A percentile compares a stretch with the other conserved stretches of the same genome.
phyloP scores from a whole-genome alignment of 1,140 invertebrate genomes.

The Andrena cerasifolii region DNA sequence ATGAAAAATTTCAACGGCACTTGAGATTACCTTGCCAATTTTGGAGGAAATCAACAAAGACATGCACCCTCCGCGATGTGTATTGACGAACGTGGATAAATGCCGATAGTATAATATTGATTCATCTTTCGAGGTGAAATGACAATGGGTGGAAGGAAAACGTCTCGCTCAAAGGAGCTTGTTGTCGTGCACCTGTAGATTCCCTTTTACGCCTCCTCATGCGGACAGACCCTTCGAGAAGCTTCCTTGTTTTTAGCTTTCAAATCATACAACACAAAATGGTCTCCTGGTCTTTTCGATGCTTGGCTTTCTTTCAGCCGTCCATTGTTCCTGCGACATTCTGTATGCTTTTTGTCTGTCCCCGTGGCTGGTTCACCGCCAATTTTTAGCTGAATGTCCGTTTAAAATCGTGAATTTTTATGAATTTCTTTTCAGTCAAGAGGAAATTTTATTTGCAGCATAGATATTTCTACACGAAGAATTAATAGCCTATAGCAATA shows the following conservation, averaged over 20 bases:
- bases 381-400: not conserved
- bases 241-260: conserved; percentile 22
- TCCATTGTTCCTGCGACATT: not conserved
- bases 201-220: conserved; percentile 9
- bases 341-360: conserved; percentile 9
- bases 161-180: conserved; percentile 28
- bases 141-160: not conserved
- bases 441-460: not conserved
- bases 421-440: not conserved
- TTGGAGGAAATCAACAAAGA: not conserved
- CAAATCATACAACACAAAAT: conserved; percentile 10
- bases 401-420: not conserved
- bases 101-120: not conserved
- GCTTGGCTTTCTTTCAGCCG: not conserved
- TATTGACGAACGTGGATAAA: conserved; percentile 4
- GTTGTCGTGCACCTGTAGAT: conserved; percentile 42
- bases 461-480: not conserved
- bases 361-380: not conserved
- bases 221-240: conserved; percentile 1
- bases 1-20: conserved; percentile 46
- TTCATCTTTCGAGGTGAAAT: conserved; percentile 2
- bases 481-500: conserved; percentile 23
- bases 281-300: not conserved
- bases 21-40: conserved; percentile 61
- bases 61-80: not conserved